Conservation (phyloP, 1,140 invertebrate genomes). For the Habropoda laboriosa region DNA sequence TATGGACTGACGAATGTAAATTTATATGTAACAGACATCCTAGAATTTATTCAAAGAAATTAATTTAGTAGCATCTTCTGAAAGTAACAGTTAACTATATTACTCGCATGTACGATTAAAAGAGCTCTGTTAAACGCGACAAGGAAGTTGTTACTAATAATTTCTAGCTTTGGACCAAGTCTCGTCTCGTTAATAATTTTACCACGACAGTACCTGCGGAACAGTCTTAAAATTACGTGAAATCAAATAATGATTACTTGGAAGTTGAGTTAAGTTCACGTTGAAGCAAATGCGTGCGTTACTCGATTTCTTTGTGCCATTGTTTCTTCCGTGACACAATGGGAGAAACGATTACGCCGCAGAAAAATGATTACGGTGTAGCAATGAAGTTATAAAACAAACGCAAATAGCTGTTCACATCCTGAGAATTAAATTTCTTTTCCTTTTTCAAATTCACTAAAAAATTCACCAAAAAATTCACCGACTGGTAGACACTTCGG, state of each 20-base stretch:
- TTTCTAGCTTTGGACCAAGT: not conserved
- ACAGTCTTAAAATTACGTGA: not conserved
- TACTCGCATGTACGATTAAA: too few relatives aligned
- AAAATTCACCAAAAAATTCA: too few relatives aligned
- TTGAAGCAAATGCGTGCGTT: not conserved
- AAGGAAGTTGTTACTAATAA: too few relatives aligned
- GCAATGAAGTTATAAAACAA: not conserved
- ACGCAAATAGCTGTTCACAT: not conserved
- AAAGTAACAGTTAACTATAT: too few relatives aligned
- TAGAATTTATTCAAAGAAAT: too few relatives aligned
- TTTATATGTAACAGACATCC: too few relatives aligned
- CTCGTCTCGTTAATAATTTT: too few relatives aligned
- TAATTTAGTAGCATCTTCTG: too few relatives aligned
- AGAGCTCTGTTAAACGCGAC: too few relatives aligned
- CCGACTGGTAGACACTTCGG: too few relatives aligned
- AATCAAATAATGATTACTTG: not conserved
- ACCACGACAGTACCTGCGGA: not conserved
- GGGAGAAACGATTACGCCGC: conserved; percentile 13
- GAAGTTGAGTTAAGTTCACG: not conserved
- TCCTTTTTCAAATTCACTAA: too few relatives aligned
- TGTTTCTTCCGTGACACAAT: not conserved
- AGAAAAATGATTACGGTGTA: not conserved
- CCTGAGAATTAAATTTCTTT: conserved; percentile 17
- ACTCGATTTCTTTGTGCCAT: not conserved
- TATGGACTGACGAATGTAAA: too few relatives aligned